Evolutionary conservation across 2,888 invertebrate species (phyloP).

Genomic region (Nemotelus nigrinus): DNA sequence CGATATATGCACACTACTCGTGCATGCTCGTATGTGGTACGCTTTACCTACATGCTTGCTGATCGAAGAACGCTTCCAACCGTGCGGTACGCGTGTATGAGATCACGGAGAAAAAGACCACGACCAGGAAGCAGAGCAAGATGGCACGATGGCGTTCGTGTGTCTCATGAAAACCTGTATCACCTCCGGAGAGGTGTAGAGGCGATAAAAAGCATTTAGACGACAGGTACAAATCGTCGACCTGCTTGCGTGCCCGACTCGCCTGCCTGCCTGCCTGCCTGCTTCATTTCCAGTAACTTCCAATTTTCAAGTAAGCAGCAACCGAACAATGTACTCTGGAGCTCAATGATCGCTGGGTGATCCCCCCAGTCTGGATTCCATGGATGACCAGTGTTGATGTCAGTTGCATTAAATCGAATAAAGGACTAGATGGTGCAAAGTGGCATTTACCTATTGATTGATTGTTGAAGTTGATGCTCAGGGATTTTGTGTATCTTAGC

Average conservation of each 20-base stretch:
- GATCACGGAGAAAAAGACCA: background rate
- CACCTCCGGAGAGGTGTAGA: constrained; percentile 19
- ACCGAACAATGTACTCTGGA: background rate
- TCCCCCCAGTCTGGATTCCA: no score
- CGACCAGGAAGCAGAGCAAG: constrained; percentile 30
- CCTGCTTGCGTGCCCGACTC: background rate
- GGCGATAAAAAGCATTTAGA: constrained; percentile 36
- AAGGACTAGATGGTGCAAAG: no score
- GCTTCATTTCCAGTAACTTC: background rate
- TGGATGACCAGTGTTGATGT: no score
- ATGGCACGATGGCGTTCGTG: constrained; percentile 13
- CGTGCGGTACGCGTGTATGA: constrained; percentile 28
- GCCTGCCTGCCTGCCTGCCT: background rate
- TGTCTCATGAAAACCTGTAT: constrained; percentile 21
- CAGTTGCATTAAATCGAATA: no score
- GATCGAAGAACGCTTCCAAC: background rate
- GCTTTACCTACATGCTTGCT: background rate
- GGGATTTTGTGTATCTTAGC: no score
- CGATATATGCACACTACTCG: background rate
- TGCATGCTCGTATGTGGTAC: background rate
- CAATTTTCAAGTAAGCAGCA: background rate
- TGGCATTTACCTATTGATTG: no score
- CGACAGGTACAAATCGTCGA: constrained; percentile 44
- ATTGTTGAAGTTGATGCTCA: no score
- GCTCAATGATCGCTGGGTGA: no score